phyloP scores from a whole-genome alignment of 1,140 invertebrate genomes.

The Hydropsyche tenuis region DNA sequence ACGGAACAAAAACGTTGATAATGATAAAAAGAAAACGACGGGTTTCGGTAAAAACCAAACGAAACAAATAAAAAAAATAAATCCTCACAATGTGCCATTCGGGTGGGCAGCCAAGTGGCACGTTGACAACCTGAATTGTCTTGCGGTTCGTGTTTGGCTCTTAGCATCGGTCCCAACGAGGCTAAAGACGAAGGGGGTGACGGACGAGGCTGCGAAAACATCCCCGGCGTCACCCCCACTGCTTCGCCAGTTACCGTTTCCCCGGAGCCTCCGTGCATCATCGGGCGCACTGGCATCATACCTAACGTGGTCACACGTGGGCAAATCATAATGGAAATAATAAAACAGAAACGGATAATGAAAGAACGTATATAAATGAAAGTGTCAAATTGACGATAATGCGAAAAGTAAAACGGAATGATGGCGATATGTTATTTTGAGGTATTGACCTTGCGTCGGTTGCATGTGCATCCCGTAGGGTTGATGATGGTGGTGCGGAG shows the following conservation, averaged over 20 bases:
- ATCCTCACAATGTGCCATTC: slow-evolving; percentile 70
- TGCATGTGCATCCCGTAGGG: slow-evolving; percentile 57
- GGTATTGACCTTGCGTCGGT: slow-evolving; percentile 41
- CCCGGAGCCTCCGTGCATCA: slow-evolving; percentile 23
- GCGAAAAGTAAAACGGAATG: too few species aligned
- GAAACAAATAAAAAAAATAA: slow-evolving; percentile 61
- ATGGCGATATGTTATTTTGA: too few species aligned
- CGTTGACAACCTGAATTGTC: slow-evolving; percentile 60
- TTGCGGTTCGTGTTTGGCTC: slow-evolving; percentile 59
- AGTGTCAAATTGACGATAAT: too few species aligned
- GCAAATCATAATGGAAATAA: slow-evolving; percentile 19
- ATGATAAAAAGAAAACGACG: slow-evolving; percentile 35
- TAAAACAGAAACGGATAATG: slow-evolving; percentile 32
- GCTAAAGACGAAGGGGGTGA: slow-evolving; percentile 55
- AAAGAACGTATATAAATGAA: slow-evolving; percentile 2
- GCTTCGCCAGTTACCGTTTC: slow-evolving; percentile 19
- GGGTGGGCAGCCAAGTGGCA: slow-evolving; percentile 66
- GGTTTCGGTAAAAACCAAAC: slow-evolving; percentile 55
- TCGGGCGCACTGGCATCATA: slow-evolving; percentile 29
- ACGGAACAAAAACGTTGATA: slow-evolving; percentile 2
- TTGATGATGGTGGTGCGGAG: slow-evolving; percentile 55
- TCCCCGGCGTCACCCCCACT: slow-evolving; percentile 51
- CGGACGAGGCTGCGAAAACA: slow-evolving; percentile 55
- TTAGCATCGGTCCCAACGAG: slow-evolving; percentile 53
- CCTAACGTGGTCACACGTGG: slow-evolving; percentile 11